Base-by-base conservation (phyloP, 2,888 invertebrate genomes). In the Allacma fusca region DNA sequence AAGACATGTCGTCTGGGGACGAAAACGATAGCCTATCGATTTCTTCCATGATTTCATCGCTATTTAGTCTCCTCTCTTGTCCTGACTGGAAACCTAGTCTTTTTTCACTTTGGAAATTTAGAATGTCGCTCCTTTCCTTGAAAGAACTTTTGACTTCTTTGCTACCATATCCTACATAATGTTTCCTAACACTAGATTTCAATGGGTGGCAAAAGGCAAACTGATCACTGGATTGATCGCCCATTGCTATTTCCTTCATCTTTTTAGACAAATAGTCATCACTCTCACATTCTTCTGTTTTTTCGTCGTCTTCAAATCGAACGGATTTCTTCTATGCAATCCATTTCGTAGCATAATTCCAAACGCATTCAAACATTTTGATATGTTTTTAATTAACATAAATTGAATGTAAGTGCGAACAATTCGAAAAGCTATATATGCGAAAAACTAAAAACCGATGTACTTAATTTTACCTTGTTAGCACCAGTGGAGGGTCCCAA, bases 271-370 rank as follows among this genome's bases (percentile, higher is more conserved):
- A 62, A 44, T 29, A 44, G 28, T 62, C 44, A 59, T 62, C 62
- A 76, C 34, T 57, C 69, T 73, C 79, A 78, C 70, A 28, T n/a
- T 74, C 68, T 67, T 64, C 78, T 64, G 34, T 34, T 34, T 76
- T 74, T 70, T 80, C 77, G 62, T 80, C 79, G 73, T 84, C 84
- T 75, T 83, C 83, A 75, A 84, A 84, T 62, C 84, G 83, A 28
- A 84, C 84, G 43, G 81, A 77, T 74, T 84, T 84, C 80, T 81
- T 83, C 84, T 84, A 78, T 24, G 26, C 24, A 50, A 26, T 34
- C 64, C 64, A 71, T 57, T 50, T 29, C 28, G 43, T 23, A 43
- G 62, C 65, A 77, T 62, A n/a, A 26, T n/a, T 68, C 9, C 21
- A 74, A 74, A 74, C 16, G 1, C 50, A 59, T 28, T 59, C 19